Percentiles rank a stretch among this genome's conserved stretches.
Conservation (phyloP, 2,113 vertebrate genomes). For the Etheostoma spectabile region DNA sequence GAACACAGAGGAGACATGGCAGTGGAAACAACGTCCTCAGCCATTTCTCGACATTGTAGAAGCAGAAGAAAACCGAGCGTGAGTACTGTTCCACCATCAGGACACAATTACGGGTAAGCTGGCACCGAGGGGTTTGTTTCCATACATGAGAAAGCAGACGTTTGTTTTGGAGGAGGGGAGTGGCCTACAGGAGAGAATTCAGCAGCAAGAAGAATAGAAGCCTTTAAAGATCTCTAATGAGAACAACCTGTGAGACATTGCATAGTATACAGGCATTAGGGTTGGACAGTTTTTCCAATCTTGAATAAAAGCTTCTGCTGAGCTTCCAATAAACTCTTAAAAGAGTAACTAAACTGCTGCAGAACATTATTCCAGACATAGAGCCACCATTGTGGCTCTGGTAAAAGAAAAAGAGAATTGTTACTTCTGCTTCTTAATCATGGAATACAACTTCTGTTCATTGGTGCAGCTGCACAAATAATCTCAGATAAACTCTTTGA, state of each 20-base stretch:
- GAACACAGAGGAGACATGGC: conserved; percentile 11
- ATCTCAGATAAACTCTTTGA: not conserved
- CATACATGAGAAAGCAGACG: not conserved
- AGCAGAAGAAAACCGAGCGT: conserved; percentile 34
- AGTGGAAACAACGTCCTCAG: conserved; percentile 36
- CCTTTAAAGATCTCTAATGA: conserved; percentile 26
- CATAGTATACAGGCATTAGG: conserved; percentile 7
- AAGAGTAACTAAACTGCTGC: conserved; percentile 24
- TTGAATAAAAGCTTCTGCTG: conserved; percentile 10
- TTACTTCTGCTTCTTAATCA: conserved; percentile 18
- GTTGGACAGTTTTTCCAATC: not conserved
- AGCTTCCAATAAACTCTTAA: not conserved
- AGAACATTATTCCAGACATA: conserved; percentile 35
- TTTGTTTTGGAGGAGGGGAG: not conserved
- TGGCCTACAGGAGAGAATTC: not conserved
- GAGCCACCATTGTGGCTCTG: conserved; percentile 46
- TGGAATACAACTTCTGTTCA: not conserved
- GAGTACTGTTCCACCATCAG: conserved; percentile 39
- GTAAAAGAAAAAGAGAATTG: conserved; percentile 1
- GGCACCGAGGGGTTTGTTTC: conserved; percentile 9
- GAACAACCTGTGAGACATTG: conserved; percentile 24
- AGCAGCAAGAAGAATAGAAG: conserved; percentile 29
- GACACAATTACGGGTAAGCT: conserved; percentile 32
- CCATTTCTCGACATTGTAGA: conserved; percentile 30
- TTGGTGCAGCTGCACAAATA: not conserved